These are phyloP conservation scores for Noctilio leporinus DNA, from an alignment of 2,113 vertebrate species.

Conservation along the genomic window DNA sequence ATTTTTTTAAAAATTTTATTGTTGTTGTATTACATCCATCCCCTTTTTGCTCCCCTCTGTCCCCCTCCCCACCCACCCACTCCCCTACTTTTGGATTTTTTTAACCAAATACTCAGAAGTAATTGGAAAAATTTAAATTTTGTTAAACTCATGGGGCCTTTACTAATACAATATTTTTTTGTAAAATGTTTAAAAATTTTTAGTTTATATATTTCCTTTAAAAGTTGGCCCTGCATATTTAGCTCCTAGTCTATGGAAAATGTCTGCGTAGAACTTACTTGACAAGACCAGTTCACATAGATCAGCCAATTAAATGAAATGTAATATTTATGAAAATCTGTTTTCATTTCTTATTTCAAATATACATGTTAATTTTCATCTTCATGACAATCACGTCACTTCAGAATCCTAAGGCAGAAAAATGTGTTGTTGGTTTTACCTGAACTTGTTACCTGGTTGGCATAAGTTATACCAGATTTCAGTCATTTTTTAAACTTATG, in stretches of 20 bases:
- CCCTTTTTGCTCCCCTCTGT: too few species aligned
- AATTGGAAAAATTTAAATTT: not conserved
- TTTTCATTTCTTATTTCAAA: not conserved
- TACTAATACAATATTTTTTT: not conserved
- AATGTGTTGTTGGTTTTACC: not conserved
- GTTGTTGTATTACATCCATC: too few species aligned
- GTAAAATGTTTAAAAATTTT: not conserved
- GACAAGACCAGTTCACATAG: not conserved
- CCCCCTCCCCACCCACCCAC: too few species aligned
- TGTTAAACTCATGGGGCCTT: not conserved
- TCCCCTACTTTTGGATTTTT: too few species aligned
- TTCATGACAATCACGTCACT: not conserved
- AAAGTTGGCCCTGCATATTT: not conserved
- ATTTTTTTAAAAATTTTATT: too few species aligned
- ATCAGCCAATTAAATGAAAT: not conserved
- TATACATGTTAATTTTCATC: not conserved
- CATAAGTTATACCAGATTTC: not conserved
- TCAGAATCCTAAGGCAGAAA: not conserved
- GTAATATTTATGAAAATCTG: not conserved
- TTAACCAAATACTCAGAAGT: not conserved
- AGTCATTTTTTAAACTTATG: not conserved
- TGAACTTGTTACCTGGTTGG: not conserved
- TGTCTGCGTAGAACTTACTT: not conserved
- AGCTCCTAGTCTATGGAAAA: not conserved
- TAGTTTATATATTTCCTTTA: not conserved